A percentile compares a stretch with the other conserved stretches of the same genome.
phyloP scores from a whole-genome alignment of 2,888 invertebrate species.

The Eristalis intricaria region DNA sequence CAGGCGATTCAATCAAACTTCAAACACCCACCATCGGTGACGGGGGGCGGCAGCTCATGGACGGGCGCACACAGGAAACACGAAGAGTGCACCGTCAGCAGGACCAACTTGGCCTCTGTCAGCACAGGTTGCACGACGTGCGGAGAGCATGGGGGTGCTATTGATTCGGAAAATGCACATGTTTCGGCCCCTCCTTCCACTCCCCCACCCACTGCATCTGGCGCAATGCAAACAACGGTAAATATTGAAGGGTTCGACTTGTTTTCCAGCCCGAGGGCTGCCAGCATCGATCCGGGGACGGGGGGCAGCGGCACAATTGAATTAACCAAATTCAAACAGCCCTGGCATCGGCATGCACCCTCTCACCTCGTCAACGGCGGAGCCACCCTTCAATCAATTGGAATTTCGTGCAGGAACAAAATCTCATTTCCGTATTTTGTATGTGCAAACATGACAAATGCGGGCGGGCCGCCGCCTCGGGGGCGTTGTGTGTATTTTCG shows the following conservation, averaged over 20 bases:
- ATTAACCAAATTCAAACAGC: conserved; percentile 33
- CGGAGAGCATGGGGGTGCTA: neutral
- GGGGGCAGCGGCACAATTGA: conserved; percentile 30
- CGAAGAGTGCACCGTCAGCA: neutral
- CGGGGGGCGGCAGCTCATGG: neutral
- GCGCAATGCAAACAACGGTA: conserved; percentile 32
- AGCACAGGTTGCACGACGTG: neutral
- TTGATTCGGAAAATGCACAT: neutral
- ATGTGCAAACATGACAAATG: conserved; percentile 39
- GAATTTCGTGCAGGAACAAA: conserved; percentile 23
- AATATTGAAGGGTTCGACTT: conserved; percentile 10
- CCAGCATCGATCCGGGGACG: neutral
- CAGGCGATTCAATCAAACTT: conserved; percentile 42
- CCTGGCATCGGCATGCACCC: neutral
- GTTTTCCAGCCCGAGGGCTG: neutral
- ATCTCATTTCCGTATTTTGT: conserved; percentile 43
- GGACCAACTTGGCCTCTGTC: neutral
- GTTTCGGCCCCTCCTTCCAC: neutral
- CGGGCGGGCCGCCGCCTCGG: neutral
- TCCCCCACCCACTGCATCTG: neutral
- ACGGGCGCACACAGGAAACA: neutral
- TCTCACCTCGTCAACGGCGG: too few relatives aligned
- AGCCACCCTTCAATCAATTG: neutral
- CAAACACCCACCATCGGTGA: neutral
- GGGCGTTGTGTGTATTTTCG: conserved; percentile 12